phyloP scores from a whole-genome alignment of 2,113 vertebrate species.

The Tricholaema leucomelas region DNA sequence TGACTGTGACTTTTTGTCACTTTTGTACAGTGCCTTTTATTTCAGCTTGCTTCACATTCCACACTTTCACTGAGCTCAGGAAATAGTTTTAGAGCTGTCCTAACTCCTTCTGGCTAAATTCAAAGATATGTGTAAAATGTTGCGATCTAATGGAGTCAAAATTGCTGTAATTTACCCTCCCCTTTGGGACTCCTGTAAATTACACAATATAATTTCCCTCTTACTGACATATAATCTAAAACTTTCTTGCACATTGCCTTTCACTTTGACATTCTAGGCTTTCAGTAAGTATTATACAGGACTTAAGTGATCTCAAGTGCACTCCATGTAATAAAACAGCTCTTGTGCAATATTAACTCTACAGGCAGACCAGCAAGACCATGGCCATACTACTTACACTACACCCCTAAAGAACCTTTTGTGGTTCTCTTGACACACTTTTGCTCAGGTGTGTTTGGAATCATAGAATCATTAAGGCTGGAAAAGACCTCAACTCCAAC shows the following conservation, averaged over 20 bases:
- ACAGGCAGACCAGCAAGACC: background rate
- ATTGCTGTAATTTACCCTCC: background rate
- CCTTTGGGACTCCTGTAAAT: background rate
- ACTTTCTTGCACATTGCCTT: background rate
- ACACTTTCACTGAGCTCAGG: background rate
- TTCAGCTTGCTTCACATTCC: background rate
- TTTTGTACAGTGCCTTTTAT: background rate
- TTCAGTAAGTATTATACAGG: background rate
- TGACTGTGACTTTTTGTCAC: background rate
- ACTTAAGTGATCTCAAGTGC: background rate
- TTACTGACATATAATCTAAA: background rate
- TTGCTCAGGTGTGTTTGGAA: slow-evolving; percentile 72
- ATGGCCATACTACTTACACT: background rate
- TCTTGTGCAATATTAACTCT: background rate
- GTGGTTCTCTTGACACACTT: slow-evolving; percentile 77
- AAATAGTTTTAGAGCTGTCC: background rate
- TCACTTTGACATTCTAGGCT: background rate
- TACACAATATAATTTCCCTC: background rate
- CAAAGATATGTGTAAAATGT: background rate
- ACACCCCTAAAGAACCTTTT: slow-evolving; percentile 83
- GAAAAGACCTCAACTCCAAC: no score
- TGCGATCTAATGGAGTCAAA: background rate
- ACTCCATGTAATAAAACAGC: background rate
- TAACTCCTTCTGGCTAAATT: background rate
- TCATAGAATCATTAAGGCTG: no score